These are phyloP conservation scores for Ornithoptera alexandrae DNA, from an alignment of 2,888 invertebrate genomes.

Conservation along the genomic window DNA sequence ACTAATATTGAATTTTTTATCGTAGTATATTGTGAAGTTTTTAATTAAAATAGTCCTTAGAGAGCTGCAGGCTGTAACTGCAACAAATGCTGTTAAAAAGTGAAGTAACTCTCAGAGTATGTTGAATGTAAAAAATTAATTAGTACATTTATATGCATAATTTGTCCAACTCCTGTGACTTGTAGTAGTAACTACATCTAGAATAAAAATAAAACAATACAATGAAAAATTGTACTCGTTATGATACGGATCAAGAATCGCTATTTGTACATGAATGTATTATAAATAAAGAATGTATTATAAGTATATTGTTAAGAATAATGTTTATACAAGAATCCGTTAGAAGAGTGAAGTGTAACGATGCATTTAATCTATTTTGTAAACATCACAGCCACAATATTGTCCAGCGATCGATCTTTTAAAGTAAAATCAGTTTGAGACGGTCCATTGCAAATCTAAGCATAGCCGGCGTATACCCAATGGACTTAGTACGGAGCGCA, in stretches of 20 bases:
- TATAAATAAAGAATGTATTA: no score
- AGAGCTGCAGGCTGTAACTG: not conserved
- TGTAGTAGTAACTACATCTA: no score
- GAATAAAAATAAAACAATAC: no score
- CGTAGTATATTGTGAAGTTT: not conserved
- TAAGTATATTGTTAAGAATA: no score
- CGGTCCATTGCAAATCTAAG: conserved; percentile 3
- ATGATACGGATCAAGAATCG: no score
- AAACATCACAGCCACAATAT: conserved; percentile 7
- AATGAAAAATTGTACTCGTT: no score
- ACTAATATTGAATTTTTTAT: not conserved
- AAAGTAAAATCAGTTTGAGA: conserved; percentile 1
- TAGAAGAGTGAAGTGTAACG: not conserved
- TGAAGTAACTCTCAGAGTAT: not conserved
- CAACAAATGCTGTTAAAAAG: not conserved
- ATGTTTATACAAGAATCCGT: no score
- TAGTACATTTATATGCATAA: not conserved
- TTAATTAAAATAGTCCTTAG: not conserved
- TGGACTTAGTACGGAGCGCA: not conserved
- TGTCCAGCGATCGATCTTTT: not conserved
- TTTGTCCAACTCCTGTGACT: not conserved
- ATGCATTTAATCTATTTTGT: not conserved
- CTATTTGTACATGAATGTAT: no score
- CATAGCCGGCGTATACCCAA: not conserved
- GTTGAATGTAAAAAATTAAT: not conserved